A percentile compares a stretch with the other conserved stretches of the same genome.
phyloP scores from a whole-genome alignment of 2,888 invertebrate species.

The Micoletzkya japonica region DNA sequence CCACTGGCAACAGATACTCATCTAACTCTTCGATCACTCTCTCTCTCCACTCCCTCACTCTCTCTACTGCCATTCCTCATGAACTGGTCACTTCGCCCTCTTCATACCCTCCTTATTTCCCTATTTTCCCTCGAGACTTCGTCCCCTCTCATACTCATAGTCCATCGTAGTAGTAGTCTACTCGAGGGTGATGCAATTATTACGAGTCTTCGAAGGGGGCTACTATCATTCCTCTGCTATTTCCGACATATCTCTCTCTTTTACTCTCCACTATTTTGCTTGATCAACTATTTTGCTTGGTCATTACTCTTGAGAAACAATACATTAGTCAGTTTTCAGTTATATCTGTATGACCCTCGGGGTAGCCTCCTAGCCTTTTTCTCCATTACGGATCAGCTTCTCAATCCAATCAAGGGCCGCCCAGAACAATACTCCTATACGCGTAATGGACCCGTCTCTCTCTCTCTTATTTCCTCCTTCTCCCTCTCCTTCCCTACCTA shows the following conservation, averaged over 20 bases:
- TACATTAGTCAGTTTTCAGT: too few species aligned
- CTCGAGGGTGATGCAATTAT: neutral
- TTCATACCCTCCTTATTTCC: neutral
- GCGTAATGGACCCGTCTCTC: neutral
- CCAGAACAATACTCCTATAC: neutral
- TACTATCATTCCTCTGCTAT: neutral
- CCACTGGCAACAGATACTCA: neutral
- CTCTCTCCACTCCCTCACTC: neutral
- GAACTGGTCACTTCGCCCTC: neutral
- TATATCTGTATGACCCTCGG: too few species aligned
- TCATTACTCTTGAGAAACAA: too few species aligned
- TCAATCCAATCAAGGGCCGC: too few species aligned
- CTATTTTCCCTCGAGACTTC: neutral
- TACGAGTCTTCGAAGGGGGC: neutral
- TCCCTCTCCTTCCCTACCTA: neutral
- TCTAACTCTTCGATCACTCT: neutral
- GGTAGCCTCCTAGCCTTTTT: too few species aligned
- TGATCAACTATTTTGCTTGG: too few species aligned
- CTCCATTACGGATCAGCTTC: too few species aligned
- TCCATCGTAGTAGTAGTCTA: neutral
- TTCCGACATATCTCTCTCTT: neutral
- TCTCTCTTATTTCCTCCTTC: slow-evolving; percentile 4
- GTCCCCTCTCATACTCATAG: too few species aligned
- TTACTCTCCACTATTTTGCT: neutral
- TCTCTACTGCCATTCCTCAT: neutral